Evolutionary conservation across 1,140 invertebrate species (phyloP).

Genomic region (Chrysomallon squamiferum): DNA sequence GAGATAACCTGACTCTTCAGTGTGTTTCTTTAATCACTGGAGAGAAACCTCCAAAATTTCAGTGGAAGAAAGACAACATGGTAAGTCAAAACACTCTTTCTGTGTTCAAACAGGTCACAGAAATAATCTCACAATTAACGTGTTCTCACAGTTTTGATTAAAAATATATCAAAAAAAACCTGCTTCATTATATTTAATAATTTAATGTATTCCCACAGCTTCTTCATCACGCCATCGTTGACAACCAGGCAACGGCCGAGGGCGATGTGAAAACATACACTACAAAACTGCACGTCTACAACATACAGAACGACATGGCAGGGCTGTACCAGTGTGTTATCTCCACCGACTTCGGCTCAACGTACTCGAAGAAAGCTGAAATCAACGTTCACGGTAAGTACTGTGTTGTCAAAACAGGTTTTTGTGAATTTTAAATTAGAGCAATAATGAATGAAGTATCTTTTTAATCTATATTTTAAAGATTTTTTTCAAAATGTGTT

Average conservation of each 20-base stretch:
- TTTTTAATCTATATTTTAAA: background rate
- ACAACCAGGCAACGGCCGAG: constrained; percentile 43
- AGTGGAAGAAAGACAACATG: constrained; percentile 89
- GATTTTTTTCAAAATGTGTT: too few relatives aligned
- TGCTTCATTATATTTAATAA: too few relatives aligned
- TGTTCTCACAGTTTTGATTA: too few relatives aligned
- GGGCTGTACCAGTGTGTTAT: constrained; percentile 94
- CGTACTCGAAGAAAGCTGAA: constrained; percentile 85
- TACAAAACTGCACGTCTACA: constrained; percentile 75
- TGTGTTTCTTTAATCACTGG: constrained; percentile 79
- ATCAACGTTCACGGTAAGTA: constrained; percentile 79
- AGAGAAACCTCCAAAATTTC: constrained; percentile 73
- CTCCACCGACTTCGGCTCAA: constrained; percentile 86
- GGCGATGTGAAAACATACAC: constrained; percentile 61
- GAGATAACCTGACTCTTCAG: constrained; percentile 79
- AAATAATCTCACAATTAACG: background rate
- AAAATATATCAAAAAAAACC: too few relatives aligned
- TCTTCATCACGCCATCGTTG: constrained; percentile 33
- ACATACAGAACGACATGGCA: constrained; percentile 78
- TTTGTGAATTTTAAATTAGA: constrained; percentile 2
- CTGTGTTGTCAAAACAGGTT: too few relatives aligned
- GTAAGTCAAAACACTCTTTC: constrained; percentile 65
- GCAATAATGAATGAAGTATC: background rate
- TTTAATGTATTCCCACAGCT: constrained; percentile 27
- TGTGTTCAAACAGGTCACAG: too few relatives aligned